phyloP scores from a whole-genome alignment of 2,113 vertebrate species.

The Heterochromis multidens region DNA sequence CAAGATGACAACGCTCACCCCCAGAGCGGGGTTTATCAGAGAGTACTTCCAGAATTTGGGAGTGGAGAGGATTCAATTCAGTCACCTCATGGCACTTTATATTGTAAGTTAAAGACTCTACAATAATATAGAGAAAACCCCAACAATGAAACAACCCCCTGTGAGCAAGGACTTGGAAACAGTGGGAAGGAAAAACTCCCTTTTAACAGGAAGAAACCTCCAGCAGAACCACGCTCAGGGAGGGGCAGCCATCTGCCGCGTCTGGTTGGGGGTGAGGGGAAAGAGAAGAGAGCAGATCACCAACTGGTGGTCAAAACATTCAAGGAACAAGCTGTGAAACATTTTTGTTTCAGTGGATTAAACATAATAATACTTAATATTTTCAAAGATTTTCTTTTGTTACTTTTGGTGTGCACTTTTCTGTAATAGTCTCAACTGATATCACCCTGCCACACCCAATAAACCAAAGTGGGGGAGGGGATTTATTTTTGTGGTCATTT shows the following conservation, averaged over 20 bases:
- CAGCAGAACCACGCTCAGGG: not conserved
- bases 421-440: too few relatives aligned
- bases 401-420: too few relatives aligned
- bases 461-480: too few relatives aligned
- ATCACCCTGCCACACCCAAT: too few relatives aligned
- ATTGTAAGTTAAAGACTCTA: not conserved
- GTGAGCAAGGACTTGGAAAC: fast-evolving
- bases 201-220: not conserved
- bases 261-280: not conserved
- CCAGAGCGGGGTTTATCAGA: too few relatives aligned
- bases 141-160: not conserved
- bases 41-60: too few relatives aligned
- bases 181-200: not conserved
- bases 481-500: too few relatives aligned
- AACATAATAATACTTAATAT: fast-evolving
- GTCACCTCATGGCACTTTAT: not conserved
- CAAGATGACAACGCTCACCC: too few relatives aligned
- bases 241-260: fast-evolving
- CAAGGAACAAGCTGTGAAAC: not conserved
- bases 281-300: not conserved
- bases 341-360: not conserved
- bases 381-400: not conserved
- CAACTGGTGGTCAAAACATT: not conserved
- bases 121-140: not conserved
- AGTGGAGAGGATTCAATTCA: too few relatives aligned